Conservation (phyloP, 2,797 vertebrate species). For the Chiloscyllium punctatum region DNA sequence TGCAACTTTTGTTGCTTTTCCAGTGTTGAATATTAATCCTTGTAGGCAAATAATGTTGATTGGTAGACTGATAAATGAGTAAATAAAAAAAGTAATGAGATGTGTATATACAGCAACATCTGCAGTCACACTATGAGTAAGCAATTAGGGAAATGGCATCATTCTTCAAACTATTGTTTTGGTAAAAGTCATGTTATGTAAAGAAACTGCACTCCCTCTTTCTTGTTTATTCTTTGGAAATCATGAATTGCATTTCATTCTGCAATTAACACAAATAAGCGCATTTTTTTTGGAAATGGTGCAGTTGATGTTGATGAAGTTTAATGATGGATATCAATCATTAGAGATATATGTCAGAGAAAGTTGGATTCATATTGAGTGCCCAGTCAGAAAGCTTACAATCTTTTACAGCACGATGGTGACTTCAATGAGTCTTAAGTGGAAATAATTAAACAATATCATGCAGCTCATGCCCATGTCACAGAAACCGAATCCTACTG, state of each 20-base stretch:
- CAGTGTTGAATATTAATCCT: not conserved
- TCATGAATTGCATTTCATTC: not conserved
- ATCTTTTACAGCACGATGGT: not conserved
- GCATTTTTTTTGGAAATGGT: not conserved
- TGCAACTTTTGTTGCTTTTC: not conserved
- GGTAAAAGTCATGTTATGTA: not conserved
- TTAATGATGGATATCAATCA: slow-evolving; percentile 27
- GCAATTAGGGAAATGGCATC: not conserved
- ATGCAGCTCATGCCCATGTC: not conserved
- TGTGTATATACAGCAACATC: not conserved
- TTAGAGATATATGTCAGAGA: not conserved
- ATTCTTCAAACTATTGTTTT: not conserved
- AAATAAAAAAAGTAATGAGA: not conserved
- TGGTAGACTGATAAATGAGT: not conserved
- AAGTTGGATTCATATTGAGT: slow-evolving; percentile 7
- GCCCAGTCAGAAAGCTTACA: not conserved
- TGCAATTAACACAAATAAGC: slow-evolving; percentile 4
- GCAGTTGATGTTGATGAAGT: not conserved
- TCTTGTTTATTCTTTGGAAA: not conserved
- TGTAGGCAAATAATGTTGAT: not conserved
- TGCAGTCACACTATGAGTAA: not conserved
- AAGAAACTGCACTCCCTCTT: not conserved
- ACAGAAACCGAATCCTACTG: slow-evolving; percentile 19
- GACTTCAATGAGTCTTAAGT: not conserved
- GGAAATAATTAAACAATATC: not conserved